phyloP scores from a whole-genome alignment of 2,888 invertebrate species.

The Dryococelus australis region DNA sequence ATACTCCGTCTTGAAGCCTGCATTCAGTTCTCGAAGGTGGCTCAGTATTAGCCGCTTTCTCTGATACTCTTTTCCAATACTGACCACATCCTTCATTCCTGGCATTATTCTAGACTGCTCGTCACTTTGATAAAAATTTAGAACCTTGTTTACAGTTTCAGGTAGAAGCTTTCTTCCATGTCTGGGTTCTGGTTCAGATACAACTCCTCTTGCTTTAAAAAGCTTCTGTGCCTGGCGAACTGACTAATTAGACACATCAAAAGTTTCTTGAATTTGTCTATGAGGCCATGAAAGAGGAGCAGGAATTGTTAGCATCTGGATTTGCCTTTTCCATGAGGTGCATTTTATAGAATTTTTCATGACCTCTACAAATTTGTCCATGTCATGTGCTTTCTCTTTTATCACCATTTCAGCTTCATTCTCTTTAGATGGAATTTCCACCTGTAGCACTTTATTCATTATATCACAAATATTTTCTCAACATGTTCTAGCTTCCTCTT shows the following conservation, averaged over 20 bases:
- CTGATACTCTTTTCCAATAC: no score
- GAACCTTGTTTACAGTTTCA: no score
- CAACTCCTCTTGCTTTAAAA: not conserved
- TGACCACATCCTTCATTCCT: no score
- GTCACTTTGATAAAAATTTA: no score
- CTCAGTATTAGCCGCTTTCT: no score
- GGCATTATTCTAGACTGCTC: no score
- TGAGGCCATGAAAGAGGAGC: not conserved
- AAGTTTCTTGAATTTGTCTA: not conserved
- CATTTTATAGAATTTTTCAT: conserved; percentile 19
- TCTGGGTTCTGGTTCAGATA: no score
- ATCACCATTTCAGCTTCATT: conserved; percentile 17
- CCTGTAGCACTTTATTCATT: conserved; percentile 26
- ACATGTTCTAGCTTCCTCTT: no score
- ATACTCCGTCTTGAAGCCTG: no score
- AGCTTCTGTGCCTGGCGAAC: conserved; percentile 18
- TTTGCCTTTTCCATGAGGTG: not conserved
- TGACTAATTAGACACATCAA: not conserved
- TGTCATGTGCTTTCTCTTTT: not conserved
- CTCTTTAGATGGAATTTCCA: conserved; percentile 22
- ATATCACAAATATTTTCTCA: not conserved
- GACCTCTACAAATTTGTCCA: conserved; percentile 25
- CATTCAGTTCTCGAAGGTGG: no score
- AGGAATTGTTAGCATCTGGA: conserved; percentile 21
- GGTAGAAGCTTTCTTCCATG: no score